phyloP scores from a whole-genome alignment of 2,888 invertebrate genomes.

The Helleia helle region DNA sequence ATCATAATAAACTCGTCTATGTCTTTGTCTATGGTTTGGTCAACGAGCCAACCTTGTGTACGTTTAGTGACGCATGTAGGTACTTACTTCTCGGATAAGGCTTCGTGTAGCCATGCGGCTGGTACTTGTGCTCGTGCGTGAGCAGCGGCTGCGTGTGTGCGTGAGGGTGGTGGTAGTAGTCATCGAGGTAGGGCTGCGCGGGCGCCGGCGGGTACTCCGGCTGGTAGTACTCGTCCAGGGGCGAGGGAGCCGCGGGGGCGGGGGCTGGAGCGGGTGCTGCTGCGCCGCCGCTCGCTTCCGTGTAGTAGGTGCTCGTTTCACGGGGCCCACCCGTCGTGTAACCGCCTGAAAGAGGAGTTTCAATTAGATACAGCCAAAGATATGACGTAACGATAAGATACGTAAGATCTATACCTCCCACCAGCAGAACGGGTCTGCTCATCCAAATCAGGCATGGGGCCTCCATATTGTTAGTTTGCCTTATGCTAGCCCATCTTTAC shows the following conservation, averaged over 20 bases:
- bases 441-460: too few relatives aligned
- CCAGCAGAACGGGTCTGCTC: too few relatives aligned
- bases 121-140: constrained; percentile 80
- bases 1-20: too few relatives aligned
- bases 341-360: constrained; percentile 51
- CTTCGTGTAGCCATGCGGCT: constrained; percentile 79
- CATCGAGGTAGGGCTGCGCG: constrained; percentile 78
- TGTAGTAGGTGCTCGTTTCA: constrained; percentile 66
- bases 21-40: too few relatives aligned
- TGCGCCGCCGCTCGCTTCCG: constrained; percentile 45
- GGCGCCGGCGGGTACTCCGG: constrained; percentile 60
- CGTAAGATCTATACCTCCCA: too few relatives aligned
- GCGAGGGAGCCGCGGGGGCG: constrained; percentile 56
- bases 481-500: too few relatives aligned
- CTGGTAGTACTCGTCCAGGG: constrained; percentile 71
- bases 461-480: too few relatives aligned
- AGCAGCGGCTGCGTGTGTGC: constrained; percentile 77
- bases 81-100: constrained; percentile 80
- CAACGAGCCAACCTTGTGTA: too few relatives aligned
- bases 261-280: constrained; percentile 39
- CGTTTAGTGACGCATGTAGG: too few relatives aligned
- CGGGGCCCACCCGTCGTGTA: constrained; percentile 73
- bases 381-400: too few relatives aligned
- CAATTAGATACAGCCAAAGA: too few relatives aligned
- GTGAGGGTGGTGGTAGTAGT: constrained; percentile 83